phyloP scores from a whole-genome alignment of 2,113 vertebrate genomes.

The Lepus timidus region DNA sequence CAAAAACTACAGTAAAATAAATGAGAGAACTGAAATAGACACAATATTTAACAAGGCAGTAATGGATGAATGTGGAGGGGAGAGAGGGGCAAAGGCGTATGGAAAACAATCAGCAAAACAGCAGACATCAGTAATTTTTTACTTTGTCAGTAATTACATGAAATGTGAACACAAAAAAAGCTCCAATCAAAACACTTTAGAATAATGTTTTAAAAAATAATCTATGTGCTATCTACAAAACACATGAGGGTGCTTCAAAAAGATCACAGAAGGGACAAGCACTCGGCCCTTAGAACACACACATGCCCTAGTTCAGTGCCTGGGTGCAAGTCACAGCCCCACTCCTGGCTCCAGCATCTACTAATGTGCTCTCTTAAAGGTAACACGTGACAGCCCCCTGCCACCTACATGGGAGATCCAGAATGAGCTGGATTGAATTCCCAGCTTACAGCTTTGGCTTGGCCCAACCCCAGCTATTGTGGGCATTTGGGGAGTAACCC shows the following conservation, averaged over 20 bases:
- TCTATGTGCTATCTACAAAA: background rate
- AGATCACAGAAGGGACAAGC: too few relatives aligned
- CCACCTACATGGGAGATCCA: too few relatives aligned
- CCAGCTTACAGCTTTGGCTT: too few relatives aligned
- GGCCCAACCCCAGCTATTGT: too few relatives aligned
- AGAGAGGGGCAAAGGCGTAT: background rate
- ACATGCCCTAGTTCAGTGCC: too few relatives aligned
- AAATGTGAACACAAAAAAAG: background rate
- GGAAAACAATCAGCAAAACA: conserved; percentile 12
- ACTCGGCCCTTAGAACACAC: too few relatives aligned
- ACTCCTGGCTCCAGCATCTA: too few relatives aligned
- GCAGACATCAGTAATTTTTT: background rate
- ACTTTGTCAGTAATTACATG: background rate
- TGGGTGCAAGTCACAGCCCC: too few relatives aligned
- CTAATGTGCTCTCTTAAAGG: too few relatives aligned
- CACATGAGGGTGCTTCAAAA: background rate
- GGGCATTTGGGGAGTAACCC: too few relatives aligned
- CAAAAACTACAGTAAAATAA: background rate
- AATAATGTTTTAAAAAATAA: background rate
- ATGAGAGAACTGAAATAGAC: background rate
- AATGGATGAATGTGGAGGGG: background rate
- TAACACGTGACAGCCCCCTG: too few relatives aligned
- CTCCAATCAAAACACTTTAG: background rate
- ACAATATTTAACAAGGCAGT: background rate
- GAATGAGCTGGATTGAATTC: too few relatives aligned